Evolutionary conservation across 2,797 vertebrate genomes (phyloP), one percentile per base, ranked within the genome.

Genomic region (Prunella strophiata): DNA sequence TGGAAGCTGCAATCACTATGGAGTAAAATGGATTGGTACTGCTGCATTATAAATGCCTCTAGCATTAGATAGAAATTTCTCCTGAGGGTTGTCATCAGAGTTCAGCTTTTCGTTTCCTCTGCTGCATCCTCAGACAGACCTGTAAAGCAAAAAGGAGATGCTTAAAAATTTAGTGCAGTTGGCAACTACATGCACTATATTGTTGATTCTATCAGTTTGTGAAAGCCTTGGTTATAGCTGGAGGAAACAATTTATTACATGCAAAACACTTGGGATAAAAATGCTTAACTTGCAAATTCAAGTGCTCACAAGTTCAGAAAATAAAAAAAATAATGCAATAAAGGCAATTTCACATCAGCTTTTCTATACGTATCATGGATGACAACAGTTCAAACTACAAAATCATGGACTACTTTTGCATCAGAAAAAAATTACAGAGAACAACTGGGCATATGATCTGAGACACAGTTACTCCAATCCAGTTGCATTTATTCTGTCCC

Each of bases 31-130:
- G 54, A 84, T 57, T 43, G 34, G 74, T 93, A 73, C 40, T 80
- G 54, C 48, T 85, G 94, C 59, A 47, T 85, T 90, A 88, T 50
- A 86, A 96, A 94, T 70, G 59, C 59, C 79, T 85, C 68, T 86
- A 36, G 76, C 42, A 70, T 73, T 71, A 81, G 66, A 88, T 0
- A 75, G 68, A 84, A 91, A 95, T 84, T 91, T 58, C 67, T 96
- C 75, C 73, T 82, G 47, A 88, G 63, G 29, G 36, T 51, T 9
- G 1, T 86, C 81, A 45, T 97, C 93, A 62, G 76, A 38, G 95
- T 93, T 96, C 96, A 16, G 93, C 57, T 94, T 95, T 96, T 91
- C 63, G 47, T 80, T 95, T 95, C 91, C 63, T 94, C 93, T 88
- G 85, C 66, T 93, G 90, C 93, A 86, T 95, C 89, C 54, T 95